Percentiles rank a stretch among this genome's conserved stretches.
These are phyloP conservation scores for Tolypeutes matacus DNA, from an alignment of 2,797 vertebrate species.

Conservation along the genomic window DNA sequence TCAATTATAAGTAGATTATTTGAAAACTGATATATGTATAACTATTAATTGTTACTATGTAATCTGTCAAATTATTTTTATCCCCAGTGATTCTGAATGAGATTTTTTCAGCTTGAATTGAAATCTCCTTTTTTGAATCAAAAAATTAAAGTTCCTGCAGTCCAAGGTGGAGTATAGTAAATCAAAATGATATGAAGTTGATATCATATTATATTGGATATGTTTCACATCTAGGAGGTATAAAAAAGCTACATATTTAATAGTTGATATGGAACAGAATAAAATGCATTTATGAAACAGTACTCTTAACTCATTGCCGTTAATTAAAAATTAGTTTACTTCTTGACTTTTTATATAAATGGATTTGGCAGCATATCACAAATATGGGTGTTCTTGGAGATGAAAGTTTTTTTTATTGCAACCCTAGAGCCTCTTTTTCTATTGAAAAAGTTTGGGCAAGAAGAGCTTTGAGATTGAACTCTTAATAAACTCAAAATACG, in stretches of 20 bases:
- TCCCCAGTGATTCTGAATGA: background rate
- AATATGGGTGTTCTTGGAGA: constrained; percentile 33
- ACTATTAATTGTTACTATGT: constrained; percentile 20
- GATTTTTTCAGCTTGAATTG: constrained; percentile 34
- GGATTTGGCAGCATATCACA: constrained; percentile 26
- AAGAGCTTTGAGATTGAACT: background rate
- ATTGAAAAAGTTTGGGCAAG: background rate
- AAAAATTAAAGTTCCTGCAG: constrained; percentile 27
- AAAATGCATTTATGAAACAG: constrained; percentile 34
- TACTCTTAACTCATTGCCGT: background rate
- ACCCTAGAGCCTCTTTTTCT: background rate
- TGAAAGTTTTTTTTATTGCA: background rate
- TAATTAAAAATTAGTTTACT: constrained; percentile 25
- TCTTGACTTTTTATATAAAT: constrained; percentile 23
- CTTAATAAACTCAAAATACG: background rate
- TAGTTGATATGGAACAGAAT: constrained; percentile 46
- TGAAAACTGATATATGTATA: constrained; percentile 11
- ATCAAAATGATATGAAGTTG: background rate
- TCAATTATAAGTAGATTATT: constrained; percentile 4
- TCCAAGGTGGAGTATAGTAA: background rate
- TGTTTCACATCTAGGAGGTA: background rate
- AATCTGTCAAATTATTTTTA: constrained; percentile 12
- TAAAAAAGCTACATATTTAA: background rate
- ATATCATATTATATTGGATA: background rate
- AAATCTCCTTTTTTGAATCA: constrained; percentile 43